Conservation (phyloP, 2,113 vertebrate genomes). For the Poeciliopsis prolifica region DNA sequence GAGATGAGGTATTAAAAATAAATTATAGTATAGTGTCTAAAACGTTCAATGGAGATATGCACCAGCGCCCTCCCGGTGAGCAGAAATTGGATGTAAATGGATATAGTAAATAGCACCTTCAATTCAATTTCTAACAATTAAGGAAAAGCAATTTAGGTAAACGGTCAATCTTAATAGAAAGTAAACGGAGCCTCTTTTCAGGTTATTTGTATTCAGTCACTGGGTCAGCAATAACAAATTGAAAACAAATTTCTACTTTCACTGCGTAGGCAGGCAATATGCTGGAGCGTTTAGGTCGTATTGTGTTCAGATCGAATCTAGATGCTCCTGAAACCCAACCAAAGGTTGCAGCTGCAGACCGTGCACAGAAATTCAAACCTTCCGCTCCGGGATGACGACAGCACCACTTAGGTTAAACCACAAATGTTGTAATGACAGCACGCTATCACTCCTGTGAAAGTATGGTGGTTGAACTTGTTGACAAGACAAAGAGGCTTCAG, state of each 20-base stretch:
- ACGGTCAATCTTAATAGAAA: background rate
- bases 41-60: too few species aligned
- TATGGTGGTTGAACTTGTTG: background rate
- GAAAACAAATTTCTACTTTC: background rate
- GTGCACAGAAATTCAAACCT: slow-evolving; percentile 42
- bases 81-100: too few species aligned
- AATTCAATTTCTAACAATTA: background rate
- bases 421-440: slow-evolving; percentile 33
- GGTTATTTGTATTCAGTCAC: background rate
- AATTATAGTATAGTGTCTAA: too few species aligned
- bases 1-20: too few species aligned
- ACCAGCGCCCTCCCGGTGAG: too few species aligned
- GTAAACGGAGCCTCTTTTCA: background rate
- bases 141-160: background rate
- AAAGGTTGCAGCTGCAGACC: slow-evolving; percentile 27
- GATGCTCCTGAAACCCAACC: slow-evolving; percentile 27
- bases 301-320: background rate
- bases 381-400: slow-evolving; percentile 38
- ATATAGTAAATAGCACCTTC: too few species aligned
- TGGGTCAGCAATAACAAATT: background rate
- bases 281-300: background rate
- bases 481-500: background rate
- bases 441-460: slow-evolving; percentile 6
- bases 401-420: slow-evolving; percentile 28
- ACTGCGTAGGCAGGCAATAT: background rate